A percentile compares a stretch with the other conserved stretches of the same genome.
Conservation (phyloP, 2,113 vertebrate genomes). For the Rhegmatorhina hoffmannsi region DNA sequence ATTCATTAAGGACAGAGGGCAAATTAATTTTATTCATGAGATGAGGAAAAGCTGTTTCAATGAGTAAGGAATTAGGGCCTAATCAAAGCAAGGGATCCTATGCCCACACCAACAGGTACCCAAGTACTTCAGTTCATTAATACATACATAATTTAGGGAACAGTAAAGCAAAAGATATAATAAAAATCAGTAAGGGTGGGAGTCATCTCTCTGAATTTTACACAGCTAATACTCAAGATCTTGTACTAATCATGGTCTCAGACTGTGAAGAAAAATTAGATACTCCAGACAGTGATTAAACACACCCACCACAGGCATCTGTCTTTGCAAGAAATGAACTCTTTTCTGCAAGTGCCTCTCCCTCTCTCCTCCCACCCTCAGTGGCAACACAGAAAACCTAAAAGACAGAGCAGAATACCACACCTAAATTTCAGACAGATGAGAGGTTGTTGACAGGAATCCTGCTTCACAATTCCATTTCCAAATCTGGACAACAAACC, state of each 20-base stretch:
- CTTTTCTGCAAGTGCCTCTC: background rate
- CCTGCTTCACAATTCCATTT: background rate
- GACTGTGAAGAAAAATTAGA: background rate
- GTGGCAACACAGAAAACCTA: background rate
- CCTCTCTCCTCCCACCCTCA: background rate
- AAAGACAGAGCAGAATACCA: background rate
- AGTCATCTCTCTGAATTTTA: background rate
- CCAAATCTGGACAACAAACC: background rate
- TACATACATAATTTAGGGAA: background rate
- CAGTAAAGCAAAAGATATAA: background rate
- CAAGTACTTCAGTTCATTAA: background rate
- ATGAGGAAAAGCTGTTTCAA: background rate
- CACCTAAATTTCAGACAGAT: background rate
- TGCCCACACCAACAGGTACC: background rate
- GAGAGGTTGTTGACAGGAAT: background rate
- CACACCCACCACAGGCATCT: background rate
- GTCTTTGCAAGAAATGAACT: background rate
- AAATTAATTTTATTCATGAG: background rate
- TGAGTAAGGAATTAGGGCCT: background rate
- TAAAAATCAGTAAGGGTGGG: background rate
- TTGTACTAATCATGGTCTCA: background rate
- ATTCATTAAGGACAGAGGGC: background rate
- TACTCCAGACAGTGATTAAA: background rate
- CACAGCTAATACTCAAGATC: background rate
- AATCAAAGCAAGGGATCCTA: background rate